Evolutionary conservation across 2,888 invertebrate genomes (phyloP), one percentile per base, ranked within the genome.

Genomic region (Folsomia manolachei): DNA sequence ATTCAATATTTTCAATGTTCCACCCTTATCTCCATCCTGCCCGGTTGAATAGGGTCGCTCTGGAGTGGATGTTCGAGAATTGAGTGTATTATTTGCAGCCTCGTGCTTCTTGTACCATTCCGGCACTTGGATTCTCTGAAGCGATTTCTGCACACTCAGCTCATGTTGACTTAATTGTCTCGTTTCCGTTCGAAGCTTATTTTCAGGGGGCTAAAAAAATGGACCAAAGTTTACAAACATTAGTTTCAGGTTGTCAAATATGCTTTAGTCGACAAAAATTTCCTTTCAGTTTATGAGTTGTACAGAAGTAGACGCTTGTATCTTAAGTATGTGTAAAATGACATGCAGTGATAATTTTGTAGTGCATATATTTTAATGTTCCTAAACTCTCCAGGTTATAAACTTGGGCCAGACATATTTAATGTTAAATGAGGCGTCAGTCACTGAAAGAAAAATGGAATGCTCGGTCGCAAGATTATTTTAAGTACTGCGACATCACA

Each of bases 111-210:
- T 90, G 86, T 90, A 96, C 97, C 97, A 97, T 84, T 96, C 95
- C 75, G 97, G 97, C 78, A 97, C 91, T 86, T 95, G 93, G 81
- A 97, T 90, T 83, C 94, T 93, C 85, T 95, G 95, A 82, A 97
- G 86, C 69, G 96, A 96, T 81, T 94, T 90, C 85, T 95, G 94
- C 76, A 97, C 93, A 81, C 96, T 89, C 79, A 96, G 87, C 85
- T 97, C 95, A 86, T 95, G 95, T 86, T 95, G 95, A 77, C 95
- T 96, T 83, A 95, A 90, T 83, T 91, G 90, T 75, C 92, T 88
- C 69, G 80, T 80, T 83, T 91, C 91, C 87, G 93, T 93, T 87
- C 94, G 93, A 83, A 94, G 88, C 85, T 94, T 93, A 90, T 95
- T 95, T 86, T 95, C 95, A 81, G 95, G 95, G 82, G 94, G 94